Conservation (phyloP, 2,888 invertebrate species). For the Synanthedon vespiformis region DNA sequence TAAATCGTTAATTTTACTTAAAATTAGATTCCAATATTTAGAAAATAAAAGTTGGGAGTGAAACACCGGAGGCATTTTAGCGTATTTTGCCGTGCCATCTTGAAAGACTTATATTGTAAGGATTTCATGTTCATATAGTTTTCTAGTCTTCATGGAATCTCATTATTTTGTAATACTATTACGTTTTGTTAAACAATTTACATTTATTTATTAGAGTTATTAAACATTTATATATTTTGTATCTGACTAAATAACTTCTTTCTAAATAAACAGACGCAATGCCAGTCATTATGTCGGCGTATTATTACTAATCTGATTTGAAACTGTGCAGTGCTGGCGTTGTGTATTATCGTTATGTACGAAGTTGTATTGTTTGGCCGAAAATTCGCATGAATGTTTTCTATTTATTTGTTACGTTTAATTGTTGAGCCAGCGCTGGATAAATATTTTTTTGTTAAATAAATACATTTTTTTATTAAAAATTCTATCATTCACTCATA, state of each 20-base stretch:
- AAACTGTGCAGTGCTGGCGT: slow-evolving; percentile 38
- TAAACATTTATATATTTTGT: background rate
- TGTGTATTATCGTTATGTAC: slow-evolving; percentile 50
- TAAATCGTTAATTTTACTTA: slow-evolving; percentile 61
- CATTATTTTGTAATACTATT: slow-evolving; percentile 53
- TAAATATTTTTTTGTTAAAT: slow-evolving; percentile 60
- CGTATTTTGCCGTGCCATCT: slow-evolving; percentile 63
- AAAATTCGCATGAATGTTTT: slow-evolving; percentile 63
- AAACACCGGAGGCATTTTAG: slow-evolving; percentile 59
- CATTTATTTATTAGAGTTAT: slow-evolving; percentile 1
- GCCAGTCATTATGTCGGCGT: slow-evolving; percentile 19
- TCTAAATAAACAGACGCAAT: slow-evolving; percentile 18
- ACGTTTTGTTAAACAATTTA: slow-evolving; percentile 38
- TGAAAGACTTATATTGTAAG: slow-evolving; percentile 68
- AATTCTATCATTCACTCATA: slow-evolving; percentile 50
- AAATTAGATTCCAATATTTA: slow-evolving; percentile 64
- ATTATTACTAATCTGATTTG: slow-evolving; percentile 5
- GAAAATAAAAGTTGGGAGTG: slow-evolving; percentile 41
- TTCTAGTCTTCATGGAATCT: slow-evolving; percentile 68
- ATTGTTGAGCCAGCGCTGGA: slow-evolving; percentile 61
- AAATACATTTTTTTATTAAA: slow-evolving; percentile 60
- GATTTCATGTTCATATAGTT: slow-evolving; percentile 69
- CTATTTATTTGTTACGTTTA: slow-evolving; percentile 57
- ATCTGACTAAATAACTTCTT: background rate
- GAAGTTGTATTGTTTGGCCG: slow-evolving; percentile 56